Evolutionary conservation across 2,797 vertebrate genomes (phyloP).

Genomic region (Setipinna tenuifilis): DNA sequence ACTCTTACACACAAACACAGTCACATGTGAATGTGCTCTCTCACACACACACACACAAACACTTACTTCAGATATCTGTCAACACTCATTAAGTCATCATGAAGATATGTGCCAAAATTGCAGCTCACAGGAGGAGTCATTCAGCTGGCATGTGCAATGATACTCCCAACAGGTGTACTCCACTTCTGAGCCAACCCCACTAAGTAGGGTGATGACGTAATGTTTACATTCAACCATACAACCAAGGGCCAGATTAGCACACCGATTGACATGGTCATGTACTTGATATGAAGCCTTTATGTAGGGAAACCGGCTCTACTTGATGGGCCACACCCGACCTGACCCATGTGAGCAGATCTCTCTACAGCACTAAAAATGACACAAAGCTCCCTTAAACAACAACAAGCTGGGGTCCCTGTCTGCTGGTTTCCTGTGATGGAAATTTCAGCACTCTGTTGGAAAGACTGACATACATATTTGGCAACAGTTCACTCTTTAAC

Average conservation of each 20-base stretch:
- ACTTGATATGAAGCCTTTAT: not conserved
- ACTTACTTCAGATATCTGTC: not conserved
- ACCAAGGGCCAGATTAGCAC: not conserved
- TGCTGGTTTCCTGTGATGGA: not conserved
- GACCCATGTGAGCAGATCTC: not conserved
- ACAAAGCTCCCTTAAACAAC: not conserved
- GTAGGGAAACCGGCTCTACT: not conserved
- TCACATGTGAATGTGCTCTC: slow-evolving; percentile 13
- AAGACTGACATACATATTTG: not conserved
- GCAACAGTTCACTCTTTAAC: not conserved
- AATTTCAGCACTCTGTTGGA: not conserved
- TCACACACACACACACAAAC: not conserved
- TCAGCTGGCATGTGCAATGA: not conserved
- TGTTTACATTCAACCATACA: not conserved
- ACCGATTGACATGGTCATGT: not conserved
- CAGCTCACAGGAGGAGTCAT: not conserved
- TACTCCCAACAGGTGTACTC: not conserved
- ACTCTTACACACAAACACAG: not conserved
- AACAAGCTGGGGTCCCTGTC: not conserved
- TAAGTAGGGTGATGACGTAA: not conserved
- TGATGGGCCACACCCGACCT: not conserved
- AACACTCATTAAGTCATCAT: not conserved
- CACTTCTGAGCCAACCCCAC: not conserved
- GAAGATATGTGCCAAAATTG: not conserved
- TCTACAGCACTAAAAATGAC: too few species aligned